Percentiles rank a stretch among this genome's conserved stretches.
These are phyloP conservation scores for Neoascia interrupta DNA, from an alignment of 2,888 invertebrate species.

Conservation along the genomic window DNA sequence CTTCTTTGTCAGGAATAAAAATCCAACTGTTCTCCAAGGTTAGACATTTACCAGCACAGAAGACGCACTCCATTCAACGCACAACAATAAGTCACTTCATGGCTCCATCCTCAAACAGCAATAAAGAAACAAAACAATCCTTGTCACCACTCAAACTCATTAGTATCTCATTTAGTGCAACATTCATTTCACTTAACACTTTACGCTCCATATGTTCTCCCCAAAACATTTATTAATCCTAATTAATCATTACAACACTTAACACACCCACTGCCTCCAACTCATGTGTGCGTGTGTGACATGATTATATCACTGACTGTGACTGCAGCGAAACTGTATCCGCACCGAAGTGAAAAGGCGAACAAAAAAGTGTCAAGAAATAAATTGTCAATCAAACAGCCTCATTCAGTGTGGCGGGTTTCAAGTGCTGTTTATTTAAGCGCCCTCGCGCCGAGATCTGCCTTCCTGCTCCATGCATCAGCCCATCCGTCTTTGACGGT, in stretches of 20 bases:
- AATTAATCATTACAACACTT: slow-evolving; percentile 66
- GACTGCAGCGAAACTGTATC: too few relatives aligned
- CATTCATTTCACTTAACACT: slow-evolving; percentile 68
- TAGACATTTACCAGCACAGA: too few relatives aligned
- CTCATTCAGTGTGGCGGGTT: not conserved
- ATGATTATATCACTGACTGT: too few relatives aligned
- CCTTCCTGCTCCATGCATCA: not conserved
- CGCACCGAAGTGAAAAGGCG: not conserved
- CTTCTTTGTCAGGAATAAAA: slow-evolving; percentile 23
- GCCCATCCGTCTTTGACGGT: slow-evolving; percentile 30
- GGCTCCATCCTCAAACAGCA: too few relatives aligned
- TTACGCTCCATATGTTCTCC: slow-evolving; percentile 52
- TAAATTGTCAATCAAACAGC: slow-evolving; percentile 66
- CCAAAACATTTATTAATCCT: slow-evolving; percentile 64
- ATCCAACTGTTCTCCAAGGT: too few relatives aligned
- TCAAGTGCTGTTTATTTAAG: slow-evolving; percentile 31
- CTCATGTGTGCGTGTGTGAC: too few relatives aligned
- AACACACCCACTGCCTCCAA: too few relatives aligned
- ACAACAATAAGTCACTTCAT: too few relatives aligned
- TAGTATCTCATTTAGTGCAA: slow-evolving; percentile 66
- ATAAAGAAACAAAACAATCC: too few relatives aligned
- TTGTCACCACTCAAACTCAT: slow-evolving; percentile 62
- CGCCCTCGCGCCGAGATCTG: not conserved
- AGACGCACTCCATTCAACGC: too few relatives aligned
- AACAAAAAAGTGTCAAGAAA: slow-evolving; percentile 46